Evolutionary conservation across 2,797 vertebrate genomes (phyloP), one percentile per base, ranked within the genome.

Genomic region (Coregonus sp.): DNA sequence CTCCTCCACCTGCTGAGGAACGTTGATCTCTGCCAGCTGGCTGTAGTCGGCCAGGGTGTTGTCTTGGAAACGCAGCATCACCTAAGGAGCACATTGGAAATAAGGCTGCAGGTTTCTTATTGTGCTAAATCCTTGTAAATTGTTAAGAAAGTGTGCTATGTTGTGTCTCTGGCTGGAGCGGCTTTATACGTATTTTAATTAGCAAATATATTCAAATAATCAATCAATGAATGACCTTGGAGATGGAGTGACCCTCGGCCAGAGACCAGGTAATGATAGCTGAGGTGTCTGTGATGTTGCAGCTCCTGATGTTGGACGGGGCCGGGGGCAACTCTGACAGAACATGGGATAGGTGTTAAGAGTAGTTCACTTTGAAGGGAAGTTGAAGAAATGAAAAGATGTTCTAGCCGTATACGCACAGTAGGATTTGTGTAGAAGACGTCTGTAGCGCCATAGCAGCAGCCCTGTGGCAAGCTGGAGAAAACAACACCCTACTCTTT

Each of bases 161-260:
- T 31, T 16, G 14, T 61, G 14, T 61, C 6, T 61, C 18, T 54
- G 52, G 16, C 3, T 59, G 18, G 54, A 59, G 16, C 16, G n/a
- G 7, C 20, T 20, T 61, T 1, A 7, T 5, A 59, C 0, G 2
- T 11, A 2, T 9, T 18, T 16, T 59, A 54, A 54, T 54, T 4
- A 59, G 18, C 0, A 20, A 20, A n/a, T 7, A 25, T 3, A 20
- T 61, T 61, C n/a, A 25, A 25, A 20, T 11, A 61, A 61, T 20
- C 59, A 25, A 7, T 47, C 59, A 61, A 61, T 11, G 0, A 61
- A 5, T 89, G 80, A 96, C 84, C 52, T 92, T 94, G 73, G 91
- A 95, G 86, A 97, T 94, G 63, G 95, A 97, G 87, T 96, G 90
- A 52, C 96, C 95, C 75, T 95, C 95, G 0, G 88, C 70, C 66